These are phyloP conservation scores for Hypsibius dujardini DNA, from an alignment of 1,140 invertebrate genomes.

Conservation along the genomic window DNA sequence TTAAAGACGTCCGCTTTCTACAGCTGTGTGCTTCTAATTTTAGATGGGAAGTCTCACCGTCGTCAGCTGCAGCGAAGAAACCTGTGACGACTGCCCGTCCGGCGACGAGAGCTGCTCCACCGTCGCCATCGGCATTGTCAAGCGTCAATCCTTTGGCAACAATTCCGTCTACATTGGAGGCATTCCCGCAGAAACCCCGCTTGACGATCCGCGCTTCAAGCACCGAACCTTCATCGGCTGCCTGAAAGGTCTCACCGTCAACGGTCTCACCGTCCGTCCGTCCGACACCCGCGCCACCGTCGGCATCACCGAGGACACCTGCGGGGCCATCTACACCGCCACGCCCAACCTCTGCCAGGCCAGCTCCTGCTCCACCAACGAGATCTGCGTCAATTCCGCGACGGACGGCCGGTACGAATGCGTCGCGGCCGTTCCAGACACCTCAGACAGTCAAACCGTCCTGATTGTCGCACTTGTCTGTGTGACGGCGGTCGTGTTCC, in stretches of 20 bases:
- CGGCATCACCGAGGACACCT: not conserved
- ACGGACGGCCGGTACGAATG: not conserved
- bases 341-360: not conserved
- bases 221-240: not conserved
- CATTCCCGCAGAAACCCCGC: not conserved
- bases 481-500: not conserved
- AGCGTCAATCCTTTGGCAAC: not conserved
- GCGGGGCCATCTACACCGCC: not conserved
- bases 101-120: conserved; percentile 4
- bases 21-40: not conserved
- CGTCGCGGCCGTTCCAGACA: not conserved
- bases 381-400: not conserved
- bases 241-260: not conserved
- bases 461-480: not conserved
- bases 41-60: conserved; percentile 10
- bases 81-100: not conserved
- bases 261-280: not conserved
- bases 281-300: not conserved
- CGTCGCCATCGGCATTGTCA: not conserved
- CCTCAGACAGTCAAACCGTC: not conserved
- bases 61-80: not conserved
- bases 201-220: not conserved
- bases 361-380: not conserved
- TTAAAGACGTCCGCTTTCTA: too few species aligned
- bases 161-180: not conserved